Evolutionary conservation across 1,140 invertebrate genomes (phyloP).

Genomic region (Nilaparvata lugens): DNA sequence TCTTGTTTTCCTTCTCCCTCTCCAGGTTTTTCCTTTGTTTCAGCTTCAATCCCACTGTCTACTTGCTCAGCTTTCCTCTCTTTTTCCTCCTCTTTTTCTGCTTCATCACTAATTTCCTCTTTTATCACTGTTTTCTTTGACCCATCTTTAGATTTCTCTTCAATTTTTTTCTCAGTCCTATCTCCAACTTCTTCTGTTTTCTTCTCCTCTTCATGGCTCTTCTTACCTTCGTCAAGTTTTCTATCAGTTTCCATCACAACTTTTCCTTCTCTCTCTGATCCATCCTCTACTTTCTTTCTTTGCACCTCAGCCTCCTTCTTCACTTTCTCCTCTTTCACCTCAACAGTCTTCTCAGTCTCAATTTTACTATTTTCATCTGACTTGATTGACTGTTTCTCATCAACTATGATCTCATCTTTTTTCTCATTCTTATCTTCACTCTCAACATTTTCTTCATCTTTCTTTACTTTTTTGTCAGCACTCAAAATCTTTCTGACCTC

Average conservation of each 20-base stretch:
- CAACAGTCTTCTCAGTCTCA: background rate
- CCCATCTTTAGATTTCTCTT: too few species aligned
- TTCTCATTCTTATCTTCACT: slow-evolving; percentile 8
- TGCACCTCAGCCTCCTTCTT: background rate
- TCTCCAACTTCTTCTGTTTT: background rate
- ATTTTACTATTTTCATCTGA: background rate
- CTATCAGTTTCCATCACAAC: background rate
- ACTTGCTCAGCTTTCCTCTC: background rate
- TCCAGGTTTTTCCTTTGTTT: too few species aligned
- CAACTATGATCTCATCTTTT: slow-evolving; percentile 11
- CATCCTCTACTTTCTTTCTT: background rate
- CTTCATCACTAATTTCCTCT: background rate
- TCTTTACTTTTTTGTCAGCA: slow-evolving; percentile 1
- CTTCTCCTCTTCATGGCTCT: background rate
- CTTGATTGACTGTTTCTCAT: background rate
- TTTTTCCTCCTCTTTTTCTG: background rate
- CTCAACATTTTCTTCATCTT: background rate
- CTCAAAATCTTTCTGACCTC: background rate
- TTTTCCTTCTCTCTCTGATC: background rate
- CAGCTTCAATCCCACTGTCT: too few species aligned
- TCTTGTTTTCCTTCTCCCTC: too few species aligned
- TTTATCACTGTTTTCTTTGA: too few species aligned
- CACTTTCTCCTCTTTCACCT: background rate
- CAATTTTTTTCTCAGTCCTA: background rate
- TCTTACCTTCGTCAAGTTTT: background rate